A percentile compares a stretch with the other conserved stretches of the same genome.
These are phyloP conservation scores for Chunga burmeisteri DNA, from an alignment of 2,113 vertebrate genomes.

Conservation along the genomic window DNA sequence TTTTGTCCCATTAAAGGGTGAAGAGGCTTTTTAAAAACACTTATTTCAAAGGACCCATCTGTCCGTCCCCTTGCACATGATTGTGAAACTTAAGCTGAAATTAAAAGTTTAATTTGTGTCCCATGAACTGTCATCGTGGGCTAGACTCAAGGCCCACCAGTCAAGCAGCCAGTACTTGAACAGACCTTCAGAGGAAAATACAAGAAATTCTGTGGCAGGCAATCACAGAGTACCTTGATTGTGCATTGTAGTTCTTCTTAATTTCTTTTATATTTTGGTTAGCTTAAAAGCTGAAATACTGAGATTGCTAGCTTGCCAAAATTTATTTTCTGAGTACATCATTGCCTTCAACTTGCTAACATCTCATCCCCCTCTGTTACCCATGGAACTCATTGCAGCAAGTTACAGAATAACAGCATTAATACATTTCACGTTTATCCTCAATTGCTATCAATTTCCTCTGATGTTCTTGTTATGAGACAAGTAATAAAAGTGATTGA, in stretches of 20 bases:
- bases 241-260: background rate
- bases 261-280: background rate
- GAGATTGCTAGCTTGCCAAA: background rate
- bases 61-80: background rate
- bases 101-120: background rate
- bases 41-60: background rate
- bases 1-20: background rate
- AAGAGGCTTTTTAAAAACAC: background rate
- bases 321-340: background rate
- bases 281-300: background rate
- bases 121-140: rapidly evolving
- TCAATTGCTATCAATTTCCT: background rate
- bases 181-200: background rate
- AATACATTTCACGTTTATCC: background rate
- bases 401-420: background rate
- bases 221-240: background rate
- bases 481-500: background rate
- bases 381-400: background rate
- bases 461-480: background rate
- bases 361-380: background rate
- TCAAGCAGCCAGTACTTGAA: rapidly evolving
- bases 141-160: background rate
- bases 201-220: background rate
- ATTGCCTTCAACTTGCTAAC: background rate
- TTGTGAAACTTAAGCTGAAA: background rate